Evolutionary conservation across 2,888 invertebrate genomes (phyloP).

Genomic region (Arctia plantaginis): DNA sequence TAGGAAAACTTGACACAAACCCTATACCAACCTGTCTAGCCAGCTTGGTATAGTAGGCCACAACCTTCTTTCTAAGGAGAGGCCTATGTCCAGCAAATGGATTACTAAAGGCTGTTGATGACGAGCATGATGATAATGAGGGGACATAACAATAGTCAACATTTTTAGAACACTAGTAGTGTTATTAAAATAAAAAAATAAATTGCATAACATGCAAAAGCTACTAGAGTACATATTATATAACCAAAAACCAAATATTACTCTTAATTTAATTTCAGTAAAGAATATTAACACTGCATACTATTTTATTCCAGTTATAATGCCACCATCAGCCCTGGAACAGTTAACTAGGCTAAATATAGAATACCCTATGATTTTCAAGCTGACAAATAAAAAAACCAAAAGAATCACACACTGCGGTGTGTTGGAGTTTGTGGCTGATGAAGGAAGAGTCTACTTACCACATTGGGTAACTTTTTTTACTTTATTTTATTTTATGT

Average conservation of each 20-base stretch:
- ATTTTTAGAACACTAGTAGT: no score
- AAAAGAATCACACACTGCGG: conserved; percentile 97
- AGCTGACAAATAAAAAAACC: conserved; percentile 94
- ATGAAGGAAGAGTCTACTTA: conserved; percentile 98
- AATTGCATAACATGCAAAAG: not conserved
- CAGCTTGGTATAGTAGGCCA: no score
- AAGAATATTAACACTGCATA: not conserved
- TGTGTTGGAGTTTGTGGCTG: conserved; percentile 99
- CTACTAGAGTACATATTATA: not conserved
- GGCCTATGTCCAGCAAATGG: no score
- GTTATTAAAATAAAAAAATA: not conserved
- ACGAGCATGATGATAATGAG: no score
- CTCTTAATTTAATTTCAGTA: not conserved
- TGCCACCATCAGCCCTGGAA: conserved; percentile 98
- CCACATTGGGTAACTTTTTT: conserved; percentile 95
- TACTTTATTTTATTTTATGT: no score
- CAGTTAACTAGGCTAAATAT: conserved; percentile 96
- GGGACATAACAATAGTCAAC: no score
- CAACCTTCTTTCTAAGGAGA: no score
- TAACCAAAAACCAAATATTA: not conserved
- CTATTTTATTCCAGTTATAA: conserved; percentile 91
- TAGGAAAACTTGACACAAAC: no score
- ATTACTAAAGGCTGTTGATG: no score
- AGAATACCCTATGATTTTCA: conserved; percentile 99
- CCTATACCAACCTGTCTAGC: no score